Evolutionary conservation across 2,113 vertebrate species (phyloP).

Genomic region (Hystrix cristata): DNA sequence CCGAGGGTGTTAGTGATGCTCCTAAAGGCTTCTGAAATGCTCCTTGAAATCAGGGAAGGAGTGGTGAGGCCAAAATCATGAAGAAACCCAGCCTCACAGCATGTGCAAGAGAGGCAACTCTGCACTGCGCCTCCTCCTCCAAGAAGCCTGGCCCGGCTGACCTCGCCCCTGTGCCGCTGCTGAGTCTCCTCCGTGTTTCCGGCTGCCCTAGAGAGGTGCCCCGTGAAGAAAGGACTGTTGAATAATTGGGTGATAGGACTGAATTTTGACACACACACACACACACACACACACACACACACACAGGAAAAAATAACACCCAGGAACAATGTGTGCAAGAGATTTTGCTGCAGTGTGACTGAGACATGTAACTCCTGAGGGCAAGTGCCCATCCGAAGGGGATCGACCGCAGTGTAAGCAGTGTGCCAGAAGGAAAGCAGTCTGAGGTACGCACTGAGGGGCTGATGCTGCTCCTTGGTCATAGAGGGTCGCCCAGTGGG

Average conservation of each 20-base stretch:
- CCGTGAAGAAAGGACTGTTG: background rate
- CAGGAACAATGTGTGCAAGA: background rate
- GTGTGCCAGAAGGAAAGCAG: background rate
- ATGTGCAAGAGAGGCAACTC: background rate
- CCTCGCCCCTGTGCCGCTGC: background rate
- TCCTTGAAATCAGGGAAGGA: background rate
- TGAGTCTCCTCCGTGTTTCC: background rate
- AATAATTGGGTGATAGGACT: background rate
- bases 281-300: background rate
- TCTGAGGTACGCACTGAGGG: background rate
- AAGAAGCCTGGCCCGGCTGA: background rate
- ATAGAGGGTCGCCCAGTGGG: background rate
- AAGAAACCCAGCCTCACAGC: background rate
- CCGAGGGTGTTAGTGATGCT: background rate
- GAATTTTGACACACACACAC: background rate
- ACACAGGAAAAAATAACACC: background rate
- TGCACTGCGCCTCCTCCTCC: background rate
- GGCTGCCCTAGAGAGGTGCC: background rate
- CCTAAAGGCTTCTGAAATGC: slow-evolving; percentile 48
- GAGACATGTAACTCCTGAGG: background rate
- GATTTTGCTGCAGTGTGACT: background rate
- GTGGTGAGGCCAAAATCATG: background rate
- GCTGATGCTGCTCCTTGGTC: background rate
- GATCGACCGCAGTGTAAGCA: background rate
- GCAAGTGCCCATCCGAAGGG: background rate